Evolutionary conservation across 2,888 invertebrate species (phyloP), one percentile per base, ranked within the genome.

Genomic region (Aleiodes leptofemur): DNA sequence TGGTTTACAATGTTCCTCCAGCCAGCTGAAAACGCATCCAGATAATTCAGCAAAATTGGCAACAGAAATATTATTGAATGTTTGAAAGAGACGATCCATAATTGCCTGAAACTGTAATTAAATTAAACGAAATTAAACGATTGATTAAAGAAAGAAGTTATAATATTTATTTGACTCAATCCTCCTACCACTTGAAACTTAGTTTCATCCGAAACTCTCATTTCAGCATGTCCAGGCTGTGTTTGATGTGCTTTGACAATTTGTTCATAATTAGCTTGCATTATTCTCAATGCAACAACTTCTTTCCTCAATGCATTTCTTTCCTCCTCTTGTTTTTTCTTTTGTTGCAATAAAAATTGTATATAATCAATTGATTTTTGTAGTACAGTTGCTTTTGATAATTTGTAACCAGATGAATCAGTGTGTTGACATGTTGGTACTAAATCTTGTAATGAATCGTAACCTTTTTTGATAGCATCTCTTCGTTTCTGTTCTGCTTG

Each of bases 381-480:
- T 55, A 98, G 92, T 56, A 97, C 95, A 57, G 97, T 96, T 66
- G 98, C 98, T 92, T 98, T 98, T 90, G 98, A 98, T 51, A 98
- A 92, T 90, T 98, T 98, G 88, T 97, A 97, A 31, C 96, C 96
- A 23, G 96, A 95, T 34, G 96, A 93, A 89, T 98, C 98, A 53
- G 95, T 95, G 86, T 97, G 96, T 87, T 97, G 97, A 86, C 98
- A 98, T 72, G 96, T 97, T 0, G 98, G 98, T 11, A 98, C 98
- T 79, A 98, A 90, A 84, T 96, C 95, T 90, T 98, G 98, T 16
- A 98, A 91, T 3, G 96, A 96, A 89, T 98, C 98, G 89, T 98
- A 98, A 0, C 98, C 98, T 89, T 97, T 97, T 90, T 98, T 98
- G 78, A 98, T 98, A 1, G 98, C 98, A 92, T 98, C 98, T 85